Percentiles rank a stretch among this genome's conserved stretches.
Conservation (phyloP, 2,888 invertebrate species). For the Linnaemya vulpina region DNA sequence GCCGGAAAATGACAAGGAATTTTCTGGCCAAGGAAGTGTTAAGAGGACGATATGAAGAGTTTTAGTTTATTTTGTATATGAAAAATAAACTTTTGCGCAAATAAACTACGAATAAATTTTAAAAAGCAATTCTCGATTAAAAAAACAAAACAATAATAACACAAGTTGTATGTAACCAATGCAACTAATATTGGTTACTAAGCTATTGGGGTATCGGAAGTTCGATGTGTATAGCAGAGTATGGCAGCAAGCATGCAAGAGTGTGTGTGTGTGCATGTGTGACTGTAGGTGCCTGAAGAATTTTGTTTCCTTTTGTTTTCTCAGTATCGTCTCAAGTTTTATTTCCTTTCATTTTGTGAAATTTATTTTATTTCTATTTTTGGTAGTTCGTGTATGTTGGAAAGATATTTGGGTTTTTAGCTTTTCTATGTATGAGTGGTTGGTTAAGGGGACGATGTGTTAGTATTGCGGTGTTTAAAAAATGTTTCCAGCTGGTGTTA, state of each 20-base stretch:
- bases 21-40: slow-evolving; percentile 44
- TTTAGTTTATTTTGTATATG: neutral
- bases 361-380: slow-evolving; percentile 1
- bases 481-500: slow-evolving; percentile 60
- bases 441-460: neutral
- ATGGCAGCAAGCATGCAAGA: too few relatives aligned
- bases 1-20: slow-evolving; percentile 21
- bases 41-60: neutral
- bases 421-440: slow-evolving; percentile 14
- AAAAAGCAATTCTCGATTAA: neutral
- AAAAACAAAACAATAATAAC: neutral
- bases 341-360: neutral
- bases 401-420: slow-evolving; percentile 6
- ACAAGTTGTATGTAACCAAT: neutral
- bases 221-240: neutral
- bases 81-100: neutral
- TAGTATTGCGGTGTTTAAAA: slow-evolving; percentile 3
- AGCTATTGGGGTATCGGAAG: slow-evolving; percentile 11
- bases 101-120: neutral
- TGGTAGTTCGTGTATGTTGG: too few relatives aligned
- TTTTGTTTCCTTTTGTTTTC: slow-evolving; percentile 14
- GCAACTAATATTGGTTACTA: slow-evolving; percentile 19
- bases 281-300: neutral
- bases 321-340: neutral
- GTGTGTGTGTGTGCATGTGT: neutral